Conservation (phyloP, 2,113 vertebrate species). For the Actinemys pallida region DNA sequence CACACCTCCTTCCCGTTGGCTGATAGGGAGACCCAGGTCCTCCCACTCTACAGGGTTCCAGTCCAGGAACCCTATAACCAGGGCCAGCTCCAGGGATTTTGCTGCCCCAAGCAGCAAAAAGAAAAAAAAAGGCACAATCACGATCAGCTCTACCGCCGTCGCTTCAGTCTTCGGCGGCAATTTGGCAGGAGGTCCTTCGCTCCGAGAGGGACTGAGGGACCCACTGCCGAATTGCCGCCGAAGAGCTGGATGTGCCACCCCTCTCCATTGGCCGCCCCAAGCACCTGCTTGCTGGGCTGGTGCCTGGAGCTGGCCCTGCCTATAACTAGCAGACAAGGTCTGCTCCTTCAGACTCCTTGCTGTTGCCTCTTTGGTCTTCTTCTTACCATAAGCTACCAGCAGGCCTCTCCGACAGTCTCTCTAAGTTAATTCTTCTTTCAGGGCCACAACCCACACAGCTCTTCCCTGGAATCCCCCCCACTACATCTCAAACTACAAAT, state of each 20-base stretch:
- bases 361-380: not conserved
- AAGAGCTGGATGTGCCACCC: too few species aligned
- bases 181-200: too few species aligned
- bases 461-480: not conserved
- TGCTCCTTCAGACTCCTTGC: not conserved
- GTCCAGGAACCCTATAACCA: not conserved
- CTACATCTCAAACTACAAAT: not conserved
- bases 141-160: too few species aligned
- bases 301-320: too few species aligned
- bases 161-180: too few species aligned
- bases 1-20: not conserved
- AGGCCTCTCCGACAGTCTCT: not conserved
- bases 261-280: too few species aligned
- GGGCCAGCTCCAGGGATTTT: too few species aligned
- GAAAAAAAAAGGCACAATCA: too few species aligned
- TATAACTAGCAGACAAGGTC: not conserved
- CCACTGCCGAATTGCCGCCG: too few species aligned
- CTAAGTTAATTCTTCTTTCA: not conserved
- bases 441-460: not conserved
- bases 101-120: too few species aligned
- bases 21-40: not conserved
- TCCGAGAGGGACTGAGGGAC: too few species aligned
- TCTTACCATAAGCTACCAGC: not conserved
- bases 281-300: too few species aligned
- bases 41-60: not conserved